These are phyloP conservation scores for Sebastes diaconus DNA, from an alignment of 2,797 vertebrate species.

Conservation along the genomic window DNA sequence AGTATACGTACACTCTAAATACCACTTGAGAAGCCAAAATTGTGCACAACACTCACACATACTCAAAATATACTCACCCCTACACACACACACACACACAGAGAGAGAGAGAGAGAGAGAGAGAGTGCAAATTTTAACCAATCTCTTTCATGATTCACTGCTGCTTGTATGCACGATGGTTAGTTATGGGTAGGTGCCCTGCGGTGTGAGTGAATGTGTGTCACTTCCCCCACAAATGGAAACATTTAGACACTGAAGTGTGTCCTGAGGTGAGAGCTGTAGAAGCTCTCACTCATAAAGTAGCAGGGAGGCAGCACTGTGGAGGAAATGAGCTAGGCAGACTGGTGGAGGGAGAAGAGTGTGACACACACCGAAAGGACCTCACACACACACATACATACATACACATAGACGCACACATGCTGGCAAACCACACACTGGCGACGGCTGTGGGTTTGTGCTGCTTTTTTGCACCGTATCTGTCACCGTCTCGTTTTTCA, in stretches of 20 bases:
- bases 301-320: slow-evolving; percentile 75
- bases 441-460: slow-evolving; percentile 45
- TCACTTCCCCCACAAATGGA: slow-evolving; percentile 79
- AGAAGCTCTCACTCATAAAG: slow-evolving; percentile 82
- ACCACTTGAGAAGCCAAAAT: slow-evolving; percentile 4
- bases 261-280: slow-evolving; percentile 80
- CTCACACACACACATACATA: slow-evolving; percentile 50
- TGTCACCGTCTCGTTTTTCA: slow-evolving; percentile 47
- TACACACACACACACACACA: neutral
- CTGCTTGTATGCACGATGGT: slow-evolving; percentile 46
- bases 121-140: slow-evolving; percentile 39
- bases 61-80: slow-evolving; percentile 12
- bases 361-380: slow-evolving; percentile 69
- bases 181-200: slow-evolving; percentile 66
- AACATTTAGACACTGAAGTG: slow-evolving; percentile 81
- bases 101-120: neutral
- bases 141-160: slow-evolving; percentile 63
- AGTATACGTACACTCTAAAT: neutral
- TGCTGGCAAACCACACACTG: slow-evolving; percentile 23
- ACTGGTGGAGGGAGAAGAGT: slow-evolving; percentile 66
- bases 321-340: slow-evolving; percentile 79
- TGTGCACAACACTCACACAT: neutral
- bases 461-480: slow-evolving; percentile 13
- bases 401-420: slow-evolving; percentile 4
- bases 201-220: slow-evolving; percentile 71